These are phyloP conservation scores for Cyphomyrmex costatus DNA, from an alignment of 1,140 invertebrate species.

Conservation along the genomic window DNA sequence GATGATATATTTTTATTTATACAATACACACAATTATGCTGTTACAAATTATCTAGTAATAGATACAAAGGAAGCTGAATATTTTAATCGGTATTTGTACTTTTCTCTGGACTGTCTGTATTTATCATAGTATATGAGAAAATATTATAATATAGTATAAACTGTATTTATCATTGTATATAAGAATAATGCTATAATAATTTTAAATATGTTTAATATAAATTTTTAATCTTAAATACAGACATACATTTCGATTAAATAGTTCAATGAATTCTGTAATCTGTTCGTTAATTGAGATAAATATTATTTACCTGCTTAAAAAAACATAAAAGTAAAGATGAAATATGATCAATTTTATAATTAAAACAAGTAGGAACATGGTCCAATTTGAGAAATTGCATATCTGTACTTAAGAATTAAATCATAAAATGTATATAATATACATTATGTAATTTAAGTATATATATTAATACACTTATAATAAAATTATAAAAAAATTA, in stretches of 20 bases:
- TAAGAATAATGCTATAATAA: constrained; percentile 15
- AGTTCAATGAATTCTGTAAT: not conserved
- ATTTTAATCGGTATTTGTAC: constrained; percentile 42
- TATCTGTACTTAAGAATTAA: constrained; percentile 21
- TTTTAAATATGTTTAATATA: constrained; percentile 29
- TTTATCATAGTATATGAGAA: not conserved
- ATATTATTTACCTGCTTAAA: not conserved
- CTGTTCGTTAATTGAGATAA: not conserved
- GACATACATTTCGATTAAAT: not conserved
- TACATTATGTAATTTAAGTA: no score
- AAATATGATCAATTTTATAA: not conserved
- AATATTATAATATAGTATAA: no score
- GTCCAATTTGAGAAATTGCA: not conserved
- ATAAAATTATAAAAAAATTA: constrained; percentile 29
- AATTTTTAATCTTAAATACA: not conserved
- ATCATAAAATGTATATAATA: constrained; percentile 10
- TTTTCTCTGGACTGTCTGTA: constrained; percentile 30
- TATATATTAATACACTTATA: no score
- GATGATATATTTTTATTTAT: constrained; percentile 43
- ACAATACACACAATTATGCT: constrained; percentile 36
- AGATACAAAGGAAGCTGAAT: constrained; percentile 27
- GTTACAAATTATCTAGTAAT: not conserved
- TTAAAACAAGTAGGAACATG: not conserved
- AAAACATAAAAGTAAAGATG: not conserved
- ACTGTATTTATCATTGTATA: no score